phyloP scores from a whole-genome alignment of 2,888 invertebrate species.

The Pycnomerus fuliginosus region DNA sequence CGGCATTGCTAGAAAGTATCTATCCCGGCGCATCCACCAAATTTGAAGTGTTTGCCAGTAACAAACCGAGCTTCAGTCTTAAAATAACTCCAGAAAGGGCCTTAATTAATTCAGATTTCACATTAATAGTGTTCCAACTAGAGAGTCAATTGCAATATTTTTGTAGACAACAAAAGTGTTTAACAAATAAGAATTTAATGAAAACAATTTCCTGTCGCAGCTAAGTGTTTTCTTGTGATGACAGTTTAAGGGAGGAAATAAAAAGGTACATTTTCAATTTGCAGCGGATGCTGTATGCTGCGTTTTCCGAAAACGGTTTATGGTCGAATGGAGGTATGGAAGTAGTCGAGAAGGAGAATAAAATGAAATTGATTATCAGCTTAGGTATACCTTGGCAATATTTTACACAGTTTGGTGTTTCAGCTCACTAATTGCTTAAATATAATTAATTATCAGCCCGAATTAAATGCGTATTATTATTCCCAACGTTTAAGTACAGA shows the following conservation, averaged over 20 bases:
- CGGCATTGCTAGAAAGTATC: no score
- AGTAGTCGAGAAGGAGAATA: conserved; percentile 14
- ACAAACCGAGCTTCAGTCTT: no score
- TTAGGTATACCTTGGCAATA: conserved; percentile 28
- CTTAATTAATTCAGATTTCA: no score
- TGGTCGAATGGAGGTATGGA: conserved; percentile 6
- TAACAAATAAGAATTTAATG: not conserved
- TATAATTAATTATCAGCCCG: conserved; percentile 31
- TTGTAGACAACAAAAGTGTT: not conserved
- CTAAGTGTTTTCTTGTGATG: not conserved
- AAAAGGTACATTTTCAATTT: no score
- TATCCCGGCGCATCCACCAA: no score
- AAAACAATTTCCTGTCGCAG: not conserved
- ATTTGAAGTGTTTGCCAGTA: no score
- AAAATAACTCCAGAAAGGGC: no score
- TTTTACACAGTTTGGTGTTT: conserved; percentile 27
- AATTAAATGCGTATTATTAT: conserved; percentile 24
- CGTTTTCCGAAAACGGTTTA: conserved; percentile 13
- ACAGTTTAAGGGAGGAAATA: no score
- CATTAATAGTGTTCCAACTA: no score
- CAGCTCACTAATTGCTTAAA: conserved; percentile 30
- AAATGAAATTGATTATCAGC: conserved; percentile 30
- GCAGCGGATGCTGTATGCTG: no score
- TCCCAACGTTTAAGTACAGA: conserved; percentile 21
- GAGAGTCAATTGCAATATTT: no score